Percentiles rank a stretch among this genome's conserved stretches.
Conservation (phyloP, 1,140 invertebrate species). For the Drosophila sechellia region DNA sequence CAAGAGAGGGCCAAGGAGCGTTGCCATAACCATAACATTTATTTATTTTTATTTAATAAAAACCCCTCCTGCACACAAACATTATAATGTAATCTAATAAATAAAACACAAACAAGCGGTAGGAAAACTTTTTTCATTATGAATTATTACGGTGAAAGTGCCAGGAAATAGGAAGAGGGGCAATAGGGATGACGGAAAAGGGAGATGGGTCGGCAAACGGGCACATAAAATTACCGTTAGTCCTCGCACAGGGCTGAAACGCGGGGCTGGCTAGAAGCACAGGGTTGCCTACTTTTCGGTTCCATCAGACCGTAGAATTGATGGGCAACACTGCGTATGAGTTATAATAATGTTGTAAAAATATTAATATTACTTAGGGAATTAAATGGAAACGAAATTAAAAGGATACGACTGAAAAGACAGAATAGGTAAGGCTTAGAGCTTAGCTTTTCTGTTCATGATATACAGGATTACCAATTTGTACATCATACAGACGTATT, state of each 20-base stretch:
- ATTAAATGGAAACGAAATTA: neutral
- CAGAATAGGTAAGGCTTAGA: no score
- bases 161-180: neutral
- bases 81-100: conserved; percentile 49
- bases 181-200: neutral
- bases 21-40: conserved; percentile 66
- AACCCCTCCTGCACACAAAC: conserved; percentile 37
- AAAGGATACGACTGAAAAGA: neutral
- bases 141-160: conserved; percentile 68
- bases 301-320: neutral
- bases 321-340: neutral
- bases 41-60: conserved; percentile 78
- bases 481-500: no score
- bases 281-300: conserved; percentile 13
- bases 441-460: no score
- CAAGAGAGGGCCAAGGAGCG: conserved; percentile 1
- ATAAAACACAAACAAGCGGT: conserved; percentile 40
- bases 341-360: neutral
- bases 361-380: no score
- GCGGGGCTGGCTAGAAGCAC: conserved; percentile 52
- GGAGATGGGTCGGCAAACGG: conserved; percentile 9
- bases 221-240: conserved; percentile 55
- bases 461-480: no score
- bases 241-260: conserved; percentile 46
- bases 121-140: conserved; percentile 78